Conservation (phyloP, 2,888 invertebrate genomes). For the Drosophila rellima region DNA sequence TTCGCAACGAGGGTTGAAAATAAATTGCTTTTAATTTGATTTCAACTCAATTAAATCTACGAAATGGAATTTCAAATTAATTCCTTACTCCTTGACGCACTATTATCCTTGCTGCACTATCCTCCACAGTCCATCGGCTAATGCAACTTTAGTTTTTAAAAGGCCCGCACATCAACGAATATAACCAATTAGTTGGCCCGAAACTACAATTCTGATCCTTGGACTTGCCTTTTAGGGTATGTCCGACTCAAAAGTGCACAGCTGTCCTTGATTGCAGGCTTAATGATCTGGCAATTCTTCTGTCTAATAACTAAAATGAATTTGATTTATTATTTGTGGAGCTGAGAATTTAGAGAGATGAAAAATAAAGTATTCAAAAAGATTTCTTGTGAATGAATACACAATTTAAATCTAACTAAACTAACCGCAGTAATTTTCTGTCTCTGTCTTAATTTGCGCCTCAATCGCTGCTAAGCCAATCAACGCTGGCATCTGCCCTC, state of each 20-base stretch:
- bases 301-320: not conserved
- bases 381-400: not conserved
- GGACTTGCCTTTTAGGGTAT: conserved; percentile 5
- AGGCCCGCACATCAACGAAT: conserved; percentile 7
- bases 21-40: conserved; percentile 86
- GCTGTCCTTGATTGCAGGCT: conserved; percentile 36
- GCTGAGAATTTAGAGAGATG: not conserved
- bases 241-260: conserved; percentile 39
- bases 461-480: conserved; percentile 1
- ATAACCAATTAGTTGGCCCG: conserved; percentile 47
- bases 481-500: conserved; percentile 1
- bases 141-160: not conserved
- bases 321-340: not conserved
- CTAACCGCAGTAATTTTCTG: not conserved
- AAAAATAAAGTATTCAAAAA: not conserved
- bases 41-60: conserved; percentile 86
- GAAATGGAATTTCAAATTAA: conserved; percentile 85
- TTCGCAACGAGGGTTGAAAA: conserved; percentile 83
- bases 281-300: conserved; percentile 23
- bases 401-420: not conserved
- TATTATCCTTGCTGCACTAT: conserved; percentile 34
- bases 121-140: conserved; percentile 33
- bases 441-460: not conserved
- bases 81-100: conserved; percentile 61
- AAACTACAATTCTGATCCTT: not conserved